Evolutionary conservation across 2,797 vertebrate genomes (phyloP).

Genomic region (Tadarida brasiliensis): DNA sequence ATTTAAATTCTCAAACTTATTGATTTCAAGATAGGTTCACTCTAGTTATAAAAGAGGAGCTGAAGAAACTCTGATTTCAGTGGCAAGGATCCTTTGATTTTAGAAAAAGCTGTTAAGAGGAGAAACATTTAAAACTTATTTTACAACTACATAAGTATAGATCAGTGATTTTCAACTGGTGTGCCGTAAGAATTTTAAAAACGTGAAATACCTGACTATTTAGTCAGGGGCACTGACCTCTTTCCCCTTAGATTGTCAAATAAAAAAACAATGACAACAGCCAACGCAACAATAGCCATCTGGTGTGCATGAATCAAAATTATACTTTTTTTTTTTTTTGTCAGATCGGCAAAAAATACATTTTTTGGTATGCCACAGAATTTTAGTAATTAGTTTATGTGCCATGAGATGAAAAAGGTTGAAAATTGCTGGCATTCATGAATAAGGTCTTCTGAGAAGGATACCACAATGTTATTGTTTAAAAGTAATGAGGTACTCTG

Average conservation of each 20-base stretch:
- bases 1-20: conserved; percentile 30
- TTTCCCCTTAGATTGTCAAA: neutral
- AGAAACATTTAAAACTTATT: neutral
- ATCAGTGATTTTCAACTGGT: neutral
- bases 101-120: neutral
- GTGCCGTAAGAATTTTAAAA: neutral
- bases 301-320: neutral
- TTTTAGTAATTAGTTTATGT: neutral
- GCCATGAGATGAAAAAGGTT: no score
- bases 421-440: neutral
- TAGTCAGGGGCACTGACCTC: neutral
- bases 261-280: neutral
- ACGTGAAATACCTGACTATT: neutral
- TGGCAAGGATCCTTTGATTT: neutral
- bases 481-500: conserved; percentile 95
- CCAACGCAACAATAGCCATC: neutral
- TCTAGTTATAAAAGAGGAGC: neutral
- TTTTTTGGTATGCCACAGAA: neutral
- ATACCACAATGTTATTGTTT: conserved; percentile 38
- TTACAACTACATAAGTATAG: neutral
- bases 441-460: neutral
- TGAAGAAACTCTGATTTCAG: conserved; percentile 14
- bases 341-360: neutral
- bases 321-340: neutral
- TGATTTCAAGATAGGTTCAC: conserved; percentile 3